Conservation (phyloP, 2,797 vertebrate genomes). For the Argyrosomus regius region DNA sequence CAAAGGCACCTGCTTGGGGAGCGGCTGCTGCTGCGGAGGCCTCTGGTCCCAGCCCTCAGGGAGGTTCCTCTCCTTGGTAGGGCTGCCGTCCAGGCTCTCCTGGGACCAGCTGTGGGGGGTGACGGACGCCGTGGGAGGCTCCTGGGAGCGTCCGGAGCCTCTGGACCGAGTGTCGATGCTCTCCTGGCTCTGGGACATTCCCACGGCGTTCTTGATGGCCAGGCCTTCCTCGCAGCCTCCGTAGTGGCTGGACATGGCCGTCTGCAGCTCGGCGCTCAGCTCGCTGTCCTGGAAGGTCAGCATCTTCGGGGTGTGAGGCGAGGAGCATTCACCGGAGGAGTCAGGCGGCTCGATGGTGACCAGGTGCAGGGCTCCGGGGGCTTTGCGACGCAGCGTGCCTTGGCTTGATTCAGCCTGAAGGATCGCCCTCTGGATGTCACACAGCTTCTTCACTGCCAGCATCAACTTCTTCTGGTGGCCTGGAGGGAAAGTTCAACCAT, state of each 20-base stretch:
- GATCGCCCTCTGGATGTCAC: conserved; percentile 87
- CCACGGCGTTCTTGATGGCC: conserved; percentile 76
- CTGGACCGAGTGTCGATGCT: conserved; percentile 91
- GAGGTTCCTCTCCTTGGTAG: conserved; percentile 89
- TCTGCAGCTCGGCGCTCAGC: conserved; percentile 94
- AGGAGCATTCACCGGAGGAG: conserved; percentile 59
- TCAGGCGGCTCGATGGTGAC: conserved; percentile 81
- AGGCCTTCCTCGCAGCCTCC: conserved; percentile 86
- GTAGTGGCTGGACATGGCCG: conserved; percentile 87
- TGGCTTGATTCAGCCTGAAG: conserved; percentile 74
- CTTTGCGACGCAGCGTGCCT: conserved; percentile 76
- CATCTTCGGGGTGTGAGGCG: conserved; percentile 84
- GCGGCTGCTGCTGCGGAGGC: conserved; percentile 53
- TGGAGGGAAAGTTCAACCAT: conserved; percentile 56
- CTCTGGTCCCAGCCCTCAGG: conserved; percentile 91
- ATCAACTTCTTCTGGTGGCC: conserved; percentile 99
- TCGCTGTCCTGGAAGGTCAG: conserved; percentile 93
- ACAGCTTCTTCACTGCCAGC: conserved; percentile 94
- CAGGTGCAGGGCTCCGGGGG: conserved; percentile 75
- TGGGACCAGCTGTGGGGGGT: conserved; percentile 83
- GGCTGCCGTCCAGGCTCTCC: conserved; percentile 86
- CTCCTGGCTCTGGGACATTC: conserved; percentile 88
- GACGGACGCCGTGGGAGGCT: conserved; percentile 82
- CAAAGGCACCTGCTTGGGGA: conserved; percentile 81
- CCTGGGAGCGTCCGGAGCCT: conserved; percentile 93